phyloP scores from a whole-genome alignment of 2,888 invertebrate genomes.

The Drosophila mimica region DNA sequence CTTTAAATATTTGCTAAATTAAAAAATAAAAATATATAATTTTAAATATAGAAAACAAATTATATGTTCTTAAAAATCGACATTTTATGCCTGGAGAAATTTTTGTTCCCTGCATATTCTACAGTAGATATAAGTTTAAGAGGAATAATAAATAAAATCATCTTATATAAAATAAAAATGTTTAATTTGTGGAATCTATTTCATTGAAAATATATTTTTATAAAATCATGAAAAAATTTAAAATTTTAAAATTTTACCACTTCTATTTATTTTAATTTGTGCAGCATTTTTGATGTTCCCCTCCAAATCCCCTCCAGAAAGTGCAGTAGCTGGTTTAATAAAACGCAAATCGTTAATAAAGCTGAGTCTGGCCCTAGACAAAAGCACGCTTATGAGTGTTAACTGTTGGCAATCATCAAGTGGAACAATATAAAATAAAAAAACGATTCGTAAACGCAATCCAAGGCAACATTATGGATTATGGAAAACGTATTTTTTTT shows the following conservation, averaged over 20 bases:
- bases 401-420: slow-evolving; percentile 53
- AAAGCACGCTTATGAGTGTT: slow-evolving; percentile 24
- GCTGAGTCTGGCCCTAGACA: slow-evolving; percentile 1
- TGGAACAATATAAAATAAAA: slow-evolving; percentile 51
- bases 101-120: too few relatives aligned
- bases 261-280: not conserved
- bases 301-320: slow-evolving; percentile 9
- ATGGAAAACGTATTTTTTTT: slow-evolving; percentile 57
- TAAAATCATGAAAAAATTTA: not conserved
- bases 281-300: slow-evolving; percentile 8
- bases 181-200: not conserved
- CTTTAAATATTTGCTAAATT: not conserved
- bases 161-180: not conserved
- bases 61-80: not conserved
- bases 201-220: not conserved
- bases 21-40: too few relatives aligned
- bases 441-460: slow-evolving; percentile 32
- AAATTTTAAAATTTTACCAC: not conserved
- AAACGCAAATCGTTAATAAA: slow-evolving; percentile 26
- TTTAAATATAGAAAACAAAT: not conserved
- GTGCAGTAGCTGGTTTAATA: slow-evolving; percentile 38
- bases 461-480: slow-evolving; percentile 25
- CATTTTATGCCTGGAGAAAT: not conserved
- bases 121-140: not conserved
- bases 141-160: too few relatives aligned